Conservation (phyloP, 2,888 invertebrate species). For the Polyommatus iphigenia region DNA sequence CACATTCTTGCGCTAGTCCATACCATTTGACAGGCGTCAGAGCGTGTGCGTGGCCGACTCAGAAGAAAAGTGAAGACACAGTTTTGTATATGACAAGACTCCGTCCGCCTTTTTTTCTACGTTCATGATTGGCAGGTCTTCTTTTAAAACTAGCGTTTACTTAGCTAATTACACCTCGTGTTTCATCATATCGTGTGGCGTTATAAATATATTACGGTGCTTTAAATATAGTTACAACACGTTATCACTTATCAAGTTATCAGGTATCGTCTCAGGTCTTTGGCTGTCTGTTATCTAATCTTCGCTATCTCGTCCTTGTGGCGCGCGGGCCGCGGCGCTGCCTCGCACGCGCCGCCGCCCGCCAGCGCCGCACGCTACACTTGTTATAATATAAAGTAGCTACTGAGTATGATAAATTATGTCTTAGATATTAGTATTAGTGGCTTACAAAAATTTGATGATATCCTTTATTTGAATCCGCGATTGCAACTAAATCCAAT, state of each 20-base stretch:
- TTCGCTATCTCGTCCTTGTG: constrained; percentile 30
- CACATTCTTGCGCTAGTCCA: no score
- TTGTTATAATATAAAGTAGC: background rate
- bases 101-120: no score
- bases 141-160: no score
- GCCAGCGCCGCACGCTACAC: background rate
- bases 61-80: no score
- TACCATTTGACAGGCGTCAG: no score
- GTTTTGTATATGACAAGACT: no score
- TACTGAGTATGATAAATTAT: background rate
- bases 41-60: no score
- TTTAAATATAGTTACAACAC: constrained; percentile 31
- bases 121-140: no score
- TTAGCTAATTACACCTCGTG: background rate
- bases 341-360: constrained; percentile 28
- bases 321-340: background rate
- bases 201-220: constrained; percentile 24
- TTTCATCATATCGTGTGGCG: background rate
- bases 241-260: constrained; percentile 33
- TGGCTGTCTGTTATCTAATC: constrained; percentile 43
- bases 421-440: no score
- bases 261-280: constrained; percentile 37
- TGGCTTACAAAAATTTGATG: no score
- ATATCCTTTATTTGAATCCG: background rate
- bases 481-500: background rate